phyloP scores from a whole-genome alignment of 2,797 vertebrate species.

The Pipistrellus pygmaeus region DNA sequence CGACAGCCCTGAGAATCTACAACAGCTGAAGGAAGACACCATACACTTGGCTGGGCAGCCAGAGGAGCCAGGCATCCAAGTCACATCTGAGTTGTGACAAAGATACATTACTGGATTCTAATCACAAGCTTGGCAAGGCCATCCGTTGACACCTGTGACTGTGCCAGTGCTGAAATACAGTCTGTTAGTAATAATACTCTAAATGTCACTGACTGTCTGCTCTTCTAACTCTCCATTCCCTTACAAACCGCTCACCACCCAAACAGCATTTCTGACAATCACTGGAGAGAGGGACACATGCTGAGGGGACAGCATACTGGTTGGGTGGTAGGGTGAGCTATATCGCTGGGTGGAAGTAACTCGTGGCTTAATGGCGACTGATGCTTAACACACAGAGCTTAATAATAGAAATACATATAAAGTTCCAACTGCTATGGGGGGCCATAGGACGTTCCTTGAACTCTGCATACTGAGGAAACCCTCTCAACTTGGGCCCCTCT shows the following conservation, averaged over 20 bases:
- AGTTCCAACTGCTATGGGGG: background rate
- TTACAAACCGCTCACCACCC: background rate
- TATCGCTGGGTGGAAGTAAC: background rate
- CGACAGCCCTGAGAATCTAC: background rate
- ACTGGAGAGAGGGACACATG: background rate
- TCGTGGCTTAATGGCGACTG: background rate
- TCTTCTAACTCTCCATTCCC: background rate
- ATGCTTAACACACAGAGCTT: background rate
- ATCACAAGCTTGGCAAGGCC: background rate
- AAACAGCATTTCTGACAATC: background rate
- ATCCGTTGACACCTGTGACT: conserved; percentile 14
- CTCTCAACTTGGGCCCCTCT: background rate
- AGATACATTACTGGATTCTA: background rate
- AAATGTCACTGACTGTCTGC: background rate
- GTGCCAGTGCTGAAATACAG: background rate
- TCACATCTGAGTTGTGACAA: background rate
- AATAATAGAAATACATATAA: background rate
- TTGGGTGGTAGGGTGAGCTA: background rate
- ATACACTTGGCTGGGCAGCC: background rate
- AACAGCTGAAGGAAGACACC: background rate
- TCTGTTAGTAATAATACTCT: background rate
- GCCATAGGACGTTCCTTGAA: background rate
- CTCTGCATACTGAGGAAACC: background rate
- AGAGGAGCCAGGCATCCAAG: background rate
- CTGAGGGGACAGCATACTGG: background rate